Conservation (phyloP, 2,113 vertebrate species). For the Vimba vimba region DNA sequence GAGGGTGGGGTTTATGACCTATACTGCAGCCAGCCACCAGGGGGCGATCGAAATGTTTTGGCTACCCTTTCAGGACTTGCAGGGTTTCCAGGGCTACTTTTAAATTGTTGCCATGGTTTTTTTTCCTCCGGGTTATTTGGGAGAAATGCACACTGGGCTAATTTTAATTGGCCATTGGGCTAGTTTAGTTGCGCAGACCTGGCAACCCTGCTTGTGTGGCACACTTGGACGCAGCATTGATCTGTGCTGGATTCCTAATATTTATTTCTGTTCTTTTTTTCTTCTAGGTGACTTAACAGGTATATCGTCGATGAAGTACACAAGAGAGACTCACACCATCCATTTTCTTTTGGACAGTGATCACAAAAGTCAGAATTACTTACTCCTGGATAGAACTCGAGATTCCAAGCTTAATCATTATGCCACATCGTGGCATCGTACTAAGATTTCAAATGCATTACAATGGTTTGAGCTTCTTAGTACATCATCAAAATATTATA, state of each 20-base stretch:
- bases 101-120: too few species aligned
- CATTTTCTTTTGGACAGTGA: not conserved
- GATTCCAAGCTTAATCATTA: not conserved
- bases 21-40: too few species aligned
- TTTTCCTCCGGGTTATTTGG: too few species aligned
- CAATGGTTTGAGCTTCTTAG: not conserved
- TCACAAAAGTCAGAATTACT: slow-evolving; percentile 38
- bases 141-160: too few species aligned
- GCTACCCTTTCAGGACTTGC: too few species aligned
- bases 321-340: not conserved
- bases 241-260: not conserved
- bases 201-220: too few species aligned
- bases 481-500: not conserved
- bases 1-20: too few species aligned
- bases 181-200: too few species aligned
- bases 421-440: not conserved
- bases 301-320: not conserved
- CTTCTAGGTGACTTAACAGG: slow-evolving; percentile 45
- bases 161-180: too few species aligned
- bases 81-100: too few species aligned
- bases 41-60: too few species aligned
- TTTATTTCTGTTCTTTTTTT: not conserved
- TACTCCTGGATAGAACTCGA: not conserved
- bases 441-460: not conserved
- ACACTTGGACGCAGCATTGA: not conserved